Percentiles rank a stretch among this genome's conserved stretches.
phyloP scores from a whole-genome alignment of 2,888 invertebrate genomes.

The Conomelus anceps region DNA sequence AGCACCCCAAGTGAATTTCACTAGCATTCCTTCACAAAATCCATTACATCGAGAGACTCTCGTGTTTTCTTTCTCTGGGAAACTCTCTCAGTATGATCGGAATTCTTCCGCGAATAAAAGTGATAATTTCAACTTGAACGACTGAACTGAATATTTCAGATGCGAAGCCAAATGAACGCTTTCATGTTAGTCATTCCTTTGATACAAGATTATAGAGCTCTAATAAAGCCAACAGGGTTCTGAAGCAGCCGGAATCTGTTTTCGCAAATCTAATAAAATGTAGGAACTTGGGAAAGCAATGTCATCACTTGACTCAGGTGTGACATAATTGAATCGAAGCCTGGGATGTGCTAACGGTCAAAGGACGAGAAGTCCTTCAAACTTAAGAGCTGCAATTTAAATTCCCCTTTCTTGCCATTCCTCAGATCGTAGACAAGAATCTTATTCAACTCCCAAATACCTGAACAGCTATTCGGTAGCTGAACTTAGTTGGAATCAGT shows the following conservation, averaged over 20 bases:
- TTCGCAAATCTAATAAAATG: neutral
- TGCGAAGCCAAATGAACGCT: neutral
- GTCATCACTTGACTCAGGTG: neutral
- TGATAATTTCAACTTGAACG: neutral
- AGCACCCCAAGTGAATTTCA: neutral
- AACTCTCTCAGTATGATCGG: neutral
- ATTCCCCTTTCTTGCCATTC: neutral
- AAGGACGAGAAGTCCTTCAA: neutral
- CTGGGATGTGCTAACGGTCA: neutral
- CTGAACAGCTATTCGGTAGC: neutral
- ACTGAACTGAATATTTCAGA: neutral
- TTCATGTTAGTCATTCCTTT: neutral
- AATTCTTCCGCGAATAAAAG: neutral
- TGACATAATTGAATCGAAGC: neutral
- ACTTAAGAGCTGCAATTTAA: neutral
- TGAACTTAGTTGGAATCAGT: neutral
- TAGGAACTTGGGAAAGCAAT: neutral
- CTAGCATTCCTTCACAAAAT: neutral
- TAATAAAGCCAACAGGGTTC: neutral
- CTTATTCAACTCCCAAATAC: neutral
- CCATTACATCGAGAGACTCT: neutral
- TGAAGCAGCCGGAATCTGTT: neutral
- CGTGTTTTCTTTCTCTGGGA: neutral
- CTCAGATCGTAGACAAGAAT: neutral
- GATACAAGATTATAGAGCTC: neutral